These are phyloP conservation scores for Anguilla megastoma DNA, from an alignment of 2,797 vertebrate species.

Conservation along the genomic window DNA sequence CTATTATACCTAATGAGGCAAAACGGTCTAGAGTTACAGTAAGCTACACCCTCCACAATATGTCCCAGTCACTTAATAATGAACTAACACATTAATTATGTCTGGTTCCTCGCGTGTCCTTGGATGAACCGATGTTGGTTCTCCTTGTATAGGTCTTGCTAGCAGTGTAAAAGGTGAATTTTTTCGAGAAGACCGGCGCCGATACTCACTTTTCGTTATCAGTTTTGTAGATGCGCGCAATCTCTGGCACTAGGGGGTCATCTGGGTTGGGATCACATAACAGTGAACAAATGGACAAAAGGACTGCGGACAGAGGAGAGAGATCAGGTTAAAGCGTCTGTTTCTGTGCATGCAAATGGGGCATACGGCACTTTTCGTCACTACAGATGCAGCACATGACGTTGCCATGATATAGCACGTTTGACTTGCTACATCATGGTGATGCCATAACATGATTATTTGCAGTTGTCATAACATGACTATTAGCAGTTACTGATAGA, in stretches of 20 bases:
- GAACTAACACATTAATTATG: neutral
- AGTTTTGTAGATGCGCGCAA: conserved; percentile 99
- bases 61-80: neutral
- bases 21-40: conserved; percentile 30
- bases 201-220: conserved; percentile 92
- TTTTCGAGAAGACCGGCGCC: neutral
- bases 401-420: no score
- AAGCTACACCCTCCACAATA: neutral
- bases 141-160: no score
- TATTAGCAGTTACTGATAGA: no score
- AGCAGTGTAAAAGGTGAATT: no score
- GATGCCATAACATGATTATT: neutral
- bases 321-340: neutral
- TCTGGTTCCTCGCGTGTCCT: no score
- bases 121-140: no score
- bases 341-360: no score
- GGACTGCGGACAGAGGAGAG: conserved; percentile 72
- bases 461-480: no score
- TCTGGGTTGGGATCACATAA: conserved; percentile 98
- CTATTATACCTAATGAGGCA: conserved; percentile 85
- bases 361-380: neutral
- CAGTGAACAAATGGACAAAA: conserved; percentile 99
- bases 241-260: conserved; percentile 98
- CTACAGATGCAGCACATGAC: no score
- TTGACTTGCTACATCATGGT: neutral